phyloP scores from a whole-genome alignment of 2,113 vertebrate species.

The Numida meleagris region DNA sequence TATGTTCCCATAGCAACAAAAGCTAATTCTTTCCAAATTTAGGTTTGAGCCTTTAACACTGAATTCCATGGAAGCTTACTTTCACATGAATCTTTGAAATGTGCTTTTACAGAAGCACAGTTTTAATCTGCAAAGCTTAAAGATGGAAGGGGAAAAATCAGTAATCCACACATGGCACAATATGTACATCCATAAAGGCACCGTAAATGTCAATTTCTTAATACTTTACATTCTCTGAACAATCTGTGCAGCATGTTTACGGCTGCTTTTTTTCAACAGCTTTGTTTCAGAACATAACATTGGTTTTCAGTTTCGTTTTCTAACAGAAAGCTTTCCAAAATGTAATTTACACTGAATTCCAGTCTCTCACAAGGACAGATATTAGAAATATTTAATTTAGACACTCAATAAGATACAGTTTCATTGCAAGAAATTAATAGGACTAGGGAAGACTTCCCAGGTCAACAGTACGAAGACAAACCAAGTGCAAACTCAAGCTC shows the following conservation, averaged over 20 bases:
- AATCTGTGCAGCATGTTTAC: neutral
- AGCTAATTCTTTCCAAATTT: slow-evolving; percentile 63
- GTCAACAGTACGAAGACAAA: neutral
- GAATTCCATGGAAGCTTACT: slow-evolving; percentile 39
- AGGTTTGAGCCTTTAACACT: slow-evolving; percentile 40
- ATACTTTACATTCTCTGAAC: neutral
- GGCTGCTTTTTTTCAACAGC: neutral
- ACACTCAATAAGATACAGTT: neutral
- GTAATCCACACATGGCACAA: neutral
- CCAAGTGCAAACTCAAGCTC: rapidly evolving
- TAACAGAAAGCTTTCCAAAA: neutral
- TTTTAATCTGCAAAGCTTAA: slow-evolving; percentile 8
- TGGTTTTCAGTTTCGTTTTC: neutral
- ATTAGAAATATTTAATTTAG: neutral
- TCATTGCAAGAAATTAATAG: neutral
- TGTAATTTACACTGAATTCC: neutral
- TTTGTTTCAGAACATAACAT: neutral
- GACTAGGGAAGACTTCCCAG: neutral
- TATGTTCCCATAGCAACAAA: slow-evolving; percentile 64
- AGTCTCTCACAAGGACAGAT: neutral
- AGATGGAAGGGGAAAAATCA: neutral
- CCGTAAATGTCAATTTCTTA: neutral
- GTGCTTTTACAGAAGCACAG: neutral
- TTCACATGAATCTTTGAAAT: slow-evolving; percentile 32
- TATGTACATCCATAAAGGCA: neutral